Conservation (phyloP, 2,113 vertebrate genomes). For the Cephalophus harveyi region DNA sequence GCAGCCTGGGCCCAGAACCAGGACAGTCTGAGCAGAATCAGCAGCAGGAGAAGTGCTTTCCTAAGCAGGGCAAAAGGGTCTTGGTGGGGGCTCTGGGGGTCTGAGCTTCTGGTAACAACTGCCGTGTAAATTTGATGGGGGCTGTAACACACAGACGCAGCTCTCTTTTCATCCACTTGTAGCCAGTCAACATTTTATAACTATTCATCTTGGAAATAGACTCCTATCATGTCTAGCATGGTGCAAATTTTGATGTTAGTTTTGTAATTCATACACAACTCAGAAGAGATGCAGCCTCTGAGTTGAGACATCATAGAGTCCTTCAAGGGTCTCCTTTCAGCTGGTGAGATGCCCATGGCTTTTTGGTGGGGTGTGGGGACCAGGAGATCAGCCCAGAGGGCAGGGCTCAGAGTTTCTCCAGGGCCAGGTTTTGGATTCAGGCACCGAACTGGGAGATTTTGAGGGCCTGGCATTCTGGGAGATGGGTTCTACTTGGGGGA, state of each 20-base stretch:
- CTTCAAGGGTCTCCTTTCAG: not conserved
- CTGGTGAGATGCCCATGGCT: not conserved
- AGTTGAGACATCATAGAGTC: not conserved
- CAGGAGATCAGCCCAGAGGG: not conserved
- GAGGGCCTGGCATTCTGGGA: not conserved
- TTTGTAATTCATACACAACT: not conserved
- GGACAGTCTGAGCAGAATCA: not conserved
- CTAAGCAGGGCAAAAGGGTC: not conserved
- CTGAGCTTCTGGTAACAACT: not conserved
- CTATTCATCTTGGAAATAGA: not conserved
- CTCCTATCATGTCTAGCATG: not conserved
- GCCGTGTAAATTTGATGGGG: not conserved
- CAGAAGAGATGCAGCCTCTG: not conserved
- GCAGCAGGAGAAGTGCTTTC: not conserved
- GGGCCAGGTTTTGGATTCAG: not conserved
- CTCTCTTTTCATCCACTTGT: not conserved
- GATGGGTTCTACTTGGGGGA: not conserved
- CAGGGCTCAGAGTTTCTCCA: not conserved
- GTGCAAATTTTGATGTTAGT: not conserved
- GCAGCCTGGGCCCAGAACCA: not conserved
- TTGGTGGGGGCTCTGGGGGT: not conserved
- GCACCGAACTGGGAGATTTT: not conserved
- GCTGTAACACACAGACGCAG: not conserved
- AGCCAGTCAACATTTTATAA: not conserved
- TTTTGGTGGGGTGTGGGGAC: not conserved